Evolutionary conservation across 35 echinoderm and acorn worm genomes (phyloP).

Genomic region (Apostichopus japonicus): DNA sequence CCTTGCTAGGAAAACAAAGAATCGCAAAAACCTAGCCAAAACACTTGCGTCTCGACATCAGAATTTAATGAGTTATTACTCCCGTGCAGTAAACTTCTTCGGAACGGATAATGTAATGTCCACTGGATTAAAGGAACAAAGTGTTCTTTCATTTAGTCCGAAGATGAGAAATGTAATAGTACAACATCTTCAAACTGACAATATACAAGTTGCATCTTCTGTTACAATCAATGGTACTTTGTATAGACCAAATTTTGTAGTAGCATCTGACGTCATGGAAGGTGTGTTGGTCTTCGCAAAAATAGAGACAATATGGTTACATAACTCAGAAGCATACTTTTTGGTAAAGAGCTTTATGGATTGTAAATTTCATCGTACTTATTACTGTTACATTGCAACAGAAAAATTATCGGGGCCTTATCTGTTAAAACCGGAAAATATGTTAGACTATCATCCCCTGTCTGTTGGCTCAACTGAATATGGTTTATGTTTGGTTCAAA

Average conservation of each 20-base stretch:
- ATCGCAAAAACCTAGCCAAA: no score
- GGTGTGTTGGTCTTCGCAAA: background rate
- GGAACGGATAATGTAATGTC: background rate
- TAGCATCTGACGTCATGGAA: background rate
- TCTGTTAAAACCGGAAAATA: no score
- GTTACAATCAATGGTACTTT: no score
- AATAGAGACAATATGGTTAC: background rate
- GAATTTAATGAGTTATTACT: no score
- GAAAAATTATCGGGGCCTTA: background rate
- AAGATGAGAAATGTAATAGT: background rate
- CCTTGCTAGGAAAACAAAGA: no score
- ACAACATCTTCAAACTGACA: no score
- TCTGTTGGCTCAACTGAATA: conserved; percentile 14
- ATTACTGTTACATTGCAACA: background rate
- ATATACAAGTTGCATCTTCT: no score
- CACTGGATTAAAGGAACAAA: background rate
- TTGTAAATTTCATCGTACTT: background rate
- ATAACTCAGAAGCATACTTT: no score
- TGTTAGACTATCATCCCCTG: no score
- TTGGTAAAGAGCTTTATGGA: background rate
- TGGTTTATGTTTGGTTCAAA: conserved; percentile 7
- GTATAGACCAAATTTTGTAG: background rate
- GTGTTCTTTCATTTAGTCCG: no score
- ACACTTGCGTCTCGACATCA: no score
- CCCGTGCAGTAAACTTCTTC: background rate